Conservation (phyloP, 2,888 invertebrate species). For the Carpatolechia fugitivella region DNA sequence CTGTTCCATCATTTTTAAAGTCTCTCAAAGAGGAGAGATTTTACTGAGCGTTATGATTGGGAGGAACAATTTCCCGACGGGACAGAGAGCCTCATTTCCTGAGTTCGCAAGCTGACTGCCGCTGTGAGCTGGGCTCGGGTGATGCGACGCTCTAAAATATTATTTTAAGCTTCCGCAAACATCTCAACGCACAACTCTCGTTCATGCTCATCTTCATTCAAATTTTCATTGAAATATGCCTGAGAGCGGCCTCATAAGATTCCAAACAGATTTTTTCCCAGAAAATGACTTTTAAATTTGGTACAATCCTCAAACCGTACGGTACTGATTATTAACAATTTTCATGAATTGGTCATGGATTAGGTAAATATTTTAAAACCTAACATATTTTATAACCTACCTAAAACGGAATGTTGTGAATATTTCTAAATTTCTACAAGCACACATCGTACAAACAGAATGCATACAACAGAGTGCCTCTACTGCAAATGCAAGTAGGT, state of each 20-base stretch:
- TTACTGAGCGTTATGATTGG: constrained; percentile 70
- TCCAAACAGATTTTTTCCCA: not conserved
- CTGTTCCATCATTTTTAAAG: constrained; percentile 65
- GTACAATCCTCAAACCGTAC: too few species aligned
- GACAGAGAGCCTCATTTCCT: constrained; percentile 75
- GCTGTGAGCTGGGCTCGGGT: constrained; percentile 27
- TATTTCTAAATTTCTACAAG: not conserved
- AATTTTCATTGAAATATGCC: constrained; percentile 40
- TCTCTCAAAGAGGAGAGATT: constrained; percentile 63
- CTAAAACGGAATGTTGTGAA: too few species aligned
- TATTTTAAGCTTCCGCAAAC: constrained; percentile 71
- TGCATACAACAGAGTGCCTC: constrained; percentile 11
- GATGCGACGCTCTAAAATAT: constrained; percentile 65
- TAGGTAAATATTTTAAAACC: too few species aligned
- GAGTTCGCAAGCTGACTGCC: constrained; percentile 44
- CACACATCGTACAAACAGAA: constrained; percentile 12
- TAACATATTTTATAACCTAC: too few species aligned
- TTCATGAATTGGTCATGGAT: too few species aligned
- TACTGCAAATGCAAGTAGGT: constrained; percentile 19
- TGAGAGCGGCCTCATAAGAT: constrained; percentile 17
- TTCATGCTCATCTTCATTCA: constrained; percentile 47
- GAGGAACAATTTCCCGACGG: constrained; percentile 74
- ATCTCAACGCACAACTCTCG: constrained; percentile 59
- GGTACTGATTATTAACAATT: too few species aligned
- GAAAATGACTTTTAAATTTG: not conserved